Base-by-base conservation (phyloP, 2,888 invertebrate genomes). In the Melanotus villosus region DNA sequence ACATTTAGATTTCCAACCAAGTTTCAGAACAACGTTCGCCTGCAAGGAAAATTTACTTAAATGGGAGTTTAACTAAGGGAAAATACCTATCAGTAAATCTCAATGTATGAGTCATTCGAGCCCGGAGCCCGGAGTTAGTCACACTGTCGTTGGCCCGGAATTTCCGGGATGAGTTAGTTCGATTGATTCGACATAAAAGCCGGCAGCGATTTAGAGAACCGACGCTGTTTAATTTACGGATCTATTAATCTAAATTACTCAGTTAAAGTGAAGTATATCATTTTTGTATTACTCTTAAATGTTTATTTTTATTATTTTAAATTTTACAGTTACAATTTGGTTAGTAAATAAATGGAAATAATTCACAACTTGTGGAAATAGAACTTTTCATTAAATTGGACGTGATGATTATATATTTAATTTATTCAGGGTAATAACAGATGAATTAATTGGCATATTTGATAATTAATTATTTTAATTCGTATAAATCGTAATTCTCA, bases 121-220 rank as follows among this genome's bases (percentile, higher is more conserved):
- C 68, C 26, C 56, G 14, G 43, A 36, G 57, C 19, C 26, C 30
- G 32, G 43, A 57, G 57, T 68, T 68, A 68, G 68, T 68, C 68
- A 62, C 63, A 45, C 56, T 57, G 59, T 67, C 45, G 60, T 47
- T 45, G 38, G 32, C 43, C 59, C 23, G 60, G 56, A 67, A 43
- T 67, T 60, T 67, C 52, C 67, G 56, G 34, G 54, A 26, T 62
- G 56, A 54, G 56, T 34, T 47, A 30, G 56, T 68, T 59, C 65
- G 52, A 68, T 65, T 68, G 68, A 65, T 65, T 64, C 57, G 38
- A 45, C 58, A 58, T 65, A 68, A 58, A 57, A 58, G 47, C 47
- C 47, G 50, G 7, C 43, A 36, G 57, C 65, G 52, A 52, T 52
- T 52, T 65, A n/a, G 23, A 36, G 23, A 52, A 59, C 57, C 36